phyloP scores from a whole-genome alignment of 2,888 invertebrate genomes.

The Danaus chrysippus region DNA sequence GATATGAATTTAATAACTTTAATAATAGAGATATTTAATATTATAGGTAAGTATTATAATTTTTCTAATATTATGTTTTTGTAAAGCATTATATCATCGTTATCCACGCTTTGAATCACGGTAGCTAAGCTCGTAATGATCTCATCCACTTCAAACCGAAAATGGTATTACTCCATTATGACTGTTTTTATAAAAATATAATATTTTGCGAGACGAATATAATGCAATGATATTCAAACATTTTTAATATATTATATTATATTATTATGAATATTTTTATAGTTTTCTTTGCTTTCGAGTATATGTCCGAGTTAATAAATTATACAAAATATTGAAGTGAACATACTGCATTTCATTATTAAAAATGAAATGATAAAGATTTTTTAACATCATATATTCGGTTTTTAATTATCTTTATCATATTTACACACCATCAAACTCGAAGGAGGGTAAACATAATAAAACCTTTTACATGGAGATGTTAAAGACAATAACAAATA shows the following conservation, averaged over 20 bases:
- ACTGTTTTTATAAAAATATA: constrained; percentile 23
- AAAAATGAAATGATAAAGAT: no score
- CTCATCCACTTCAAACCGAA: constrained; percentile 32
- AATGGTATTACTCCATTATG: constrained; percentile 30
- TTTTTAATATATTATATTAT: no score
- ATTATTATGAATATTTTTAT: no score
- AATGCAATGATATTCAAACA: no score
- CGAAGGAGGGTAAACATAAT: constrained; percentile 11
- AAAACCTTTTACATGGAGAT: constrained; percentile 14
- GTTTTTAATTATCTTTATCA: constrained; percentile 7
- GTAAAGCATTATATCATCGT: constrained; percentile 25
- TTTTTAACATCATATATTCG: background rate
- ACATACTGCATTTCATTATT: no score
- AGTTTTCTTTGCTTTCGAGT: no score
- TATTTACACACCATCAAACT: constrained; percentile 1
- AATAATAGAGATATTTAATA: no score
- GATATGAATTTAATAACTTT: no score
- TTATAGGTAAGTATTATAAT: no score
- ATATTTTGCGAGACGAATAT: no score
- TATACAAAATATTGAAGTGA: no score
- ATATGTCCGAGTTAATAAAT: no score
- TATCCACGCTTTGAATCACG: constrained; percentile 39
- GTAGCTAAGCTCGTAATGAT: constrained; percentile 32
- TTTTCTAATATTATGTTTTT: constrained; percentile 12
- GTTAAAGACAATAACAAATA: constrained; percentile 16